phyloP scores from a whole-genome alignment of 30 jellyfish, hydroid and myxozoan species.

The Turritopsis dohrnii region DNA sequence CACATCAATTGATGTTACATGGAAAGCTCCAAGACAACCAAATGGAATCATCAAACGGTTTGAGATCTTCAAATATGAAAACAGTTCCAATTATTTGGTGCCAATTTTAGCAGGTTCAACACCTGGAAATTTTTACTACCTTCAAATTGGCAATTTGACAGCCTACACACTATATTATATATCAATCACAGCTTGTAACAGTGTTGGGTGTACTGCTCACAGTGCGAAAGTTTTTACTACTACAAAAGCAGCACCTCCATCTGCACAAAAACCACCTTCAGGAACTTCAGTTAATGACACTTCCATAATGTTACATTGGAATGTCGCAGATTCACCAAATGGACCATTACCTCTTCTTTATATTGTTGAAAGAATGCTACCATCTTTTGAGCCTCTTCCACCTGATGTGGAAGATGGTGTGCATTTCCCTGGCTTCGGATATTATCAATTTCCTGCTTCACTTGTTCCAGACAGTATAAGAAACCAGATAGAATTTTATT shows the following conservation, averaged over 20 bases:
- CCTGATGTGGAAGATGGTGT: conserved; percentile 77
- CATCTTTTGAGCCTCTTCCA: conserved; percentile 64
- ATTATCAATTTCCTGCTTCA: conserved; percentile 50
- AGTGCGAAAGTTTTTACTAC: conserved; percentile 52
- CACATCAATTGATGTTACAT: conserved; percentile 51
- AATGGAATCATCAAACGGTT: conserved; percentile 68
- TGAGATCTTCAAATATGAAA: conserved; percentile 60
- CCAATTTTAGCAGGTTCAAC: conserved; percentile 49
- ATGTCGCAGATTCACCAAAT: conserved; percentile 54
- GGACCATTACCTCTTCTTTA: conserved; percentile 78
- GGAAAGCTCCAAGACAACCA: conserved; percentile 73
- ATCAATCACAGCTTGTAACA: conserved; percentile 85
- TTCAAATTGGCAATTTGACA: conserved; percentile 33
- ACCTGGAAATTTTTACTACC: conserved; percentile 27
- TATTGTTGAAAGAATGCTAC: conserved; percentile 41
- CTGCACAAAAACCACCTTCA: conserved; percentile 55
- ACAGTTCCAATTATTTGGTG: conserved; percentile 20
- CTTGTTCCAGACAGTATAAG: conserved; percentile 72
- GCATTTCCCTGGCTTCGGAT: conserved; percentile 78
- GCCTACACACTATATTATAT: conserved; percentile 71
- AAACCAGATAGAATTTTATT: conserved; percentile 43
- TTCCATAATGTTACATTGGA: conserved; percentile 51
- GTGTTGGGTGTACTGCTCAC: conserved; percentile 70
- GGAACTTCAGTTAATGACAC: conserved; percentile 43
- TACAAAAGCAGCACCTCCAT: conserved; percentile 81